Conservation (phyloP, 2,113 vertebrate species). For the Gallinago jamesoni region DNA sequence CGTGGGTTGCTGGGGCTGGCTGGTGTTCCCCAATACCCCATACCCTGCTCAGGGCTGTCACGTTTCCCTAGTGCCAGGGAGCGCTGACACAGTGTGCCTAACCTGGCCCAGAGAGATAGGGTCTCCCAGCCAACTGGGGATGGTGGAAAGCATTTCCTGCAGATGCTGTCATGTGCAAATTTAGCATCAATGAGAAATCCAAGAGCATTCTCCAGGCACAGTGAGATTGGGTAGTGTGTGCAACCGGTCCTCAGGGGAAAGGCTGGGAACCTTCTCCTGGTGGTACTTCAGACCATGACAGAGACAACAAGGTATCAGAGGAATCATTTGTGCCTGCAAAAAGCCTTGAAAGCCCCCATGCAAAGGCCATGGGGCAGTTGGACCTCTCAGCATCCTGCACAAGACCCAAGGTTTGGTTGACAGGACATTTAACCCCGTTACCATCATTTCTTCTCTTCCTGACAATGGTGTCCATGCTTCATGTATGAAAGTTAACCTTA, state of each 20-base stretch:
- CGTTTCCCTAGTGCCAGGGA: neutral
- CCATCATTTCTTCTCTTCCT: neutral
- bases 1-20: neutral
- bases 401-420: neutral
- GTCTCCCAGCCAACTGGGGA: neutral
- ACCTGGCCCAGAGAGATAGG: constrained; percentile 26
- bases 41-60: neutral
- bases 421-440: neutral
- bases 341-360: neutral
- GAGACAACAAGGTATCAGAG: neutral
- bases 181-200: constrained; percentile 40
- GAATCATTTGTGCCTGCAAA: neutral
- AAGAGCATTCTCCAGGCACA: constrained; percentile 4
- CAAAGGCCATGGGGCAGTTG: neutral
- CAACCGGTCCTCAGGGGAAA: fast-evolving
- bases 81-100: constrained; percentile 3
- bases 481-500: neutral
- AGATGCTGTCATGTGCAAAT: constrained; percentile 41
- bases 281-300: neutral
- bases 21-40: neutral
- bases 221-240: neutral
- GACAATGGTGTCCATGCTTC: neutral
- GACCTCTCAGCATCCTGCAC: neutral
- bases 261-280: neutral
- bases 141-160: constrained; percentile 41